Evolutionary conservation across 2,888 invertebrate species (phyloP), one percentile per base, ranked within the genome.

Genomic region (Galerucella nymphaeae): DNA sequence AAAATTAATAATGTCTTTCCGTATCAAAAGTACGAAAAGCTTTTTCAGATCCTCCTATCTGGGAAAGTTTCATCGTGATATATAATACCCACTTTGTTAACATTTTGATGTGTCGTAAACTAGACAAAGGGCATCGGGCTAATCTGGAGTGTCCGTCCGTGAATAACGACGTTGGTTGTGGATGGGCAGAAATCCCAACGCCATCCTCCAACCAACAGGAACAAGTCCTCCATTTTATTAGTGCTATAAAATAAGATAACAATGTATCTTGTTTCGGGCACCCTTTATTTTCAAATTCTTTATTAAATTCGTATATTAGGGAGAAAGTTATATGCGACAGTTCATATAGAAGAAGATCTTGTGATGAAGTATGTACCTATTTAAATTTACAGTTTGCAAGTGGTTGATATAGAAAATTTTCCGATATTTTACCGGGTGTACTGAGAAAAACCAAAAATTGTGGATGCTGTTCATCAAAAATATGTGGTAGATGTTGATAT

Each of bases 71-170:
- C 45, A 58, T 66, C 66, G 42, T 23, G 45, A 66, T 53, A 16
- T 53, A 53, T 53, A 62, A 69, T 57, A 62, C 55, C 48, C 23
- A 69, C 62, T 69, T 69, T 63, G 69, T 69, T 69, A 69, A 69
- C 62, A 62, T 69, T 69, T 69, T 69, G 55, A 69, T 62, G 63
- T 62, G 42, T 42, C 63, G 62, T 69, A 69, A 69, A 69, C 53
- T 69, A 69, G 69, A 69, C 69, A 69, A 69, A 68, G 68, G 55
- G 62, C 62, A 23, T 62, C 20, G 55, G 55, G 50, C 63, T 75
- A 75, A 75, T 75, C 72, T 72, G 45, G 61, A 62, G 59, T 68
- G 70, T 74, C 74, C 74, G 59, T 66, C 65, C 69, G 68, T 74
- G 71, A 74, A 74, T 71, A 71, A 72, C 67, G 65, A 50, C 30